phyloP scores from a whole-genome alignment of 2,113 vertebrate genomes.

The Cheirogaleus medius region DNA sequence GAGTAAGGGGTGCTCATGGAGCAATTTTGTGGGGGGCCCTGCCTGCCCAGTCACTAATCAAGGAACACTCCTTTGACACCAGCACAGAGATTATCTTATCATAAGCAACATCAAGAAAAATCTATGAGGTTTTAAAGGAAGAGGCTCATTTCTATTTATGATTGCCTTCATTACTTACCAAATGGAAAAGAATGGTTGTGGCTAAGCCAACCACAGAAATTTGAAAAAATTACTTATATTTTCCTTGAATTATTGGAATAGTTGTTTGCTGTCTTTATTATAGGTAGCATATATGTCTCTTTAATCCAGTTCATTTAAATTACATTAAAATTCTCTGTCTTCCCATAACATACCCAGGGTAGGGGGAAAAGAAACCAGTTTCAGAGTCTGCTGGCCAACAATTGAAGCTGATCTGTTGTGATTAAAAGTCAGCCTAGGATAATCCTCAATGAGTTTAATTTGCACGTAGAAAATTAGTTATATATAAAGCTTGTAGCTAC shows the following conservation, averaged over 20 bases:
- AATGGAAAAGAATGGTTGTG: background rate
- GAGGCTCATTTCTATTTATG: background rate
- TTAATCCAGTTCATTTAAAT: slow-evolving; percentile 12
- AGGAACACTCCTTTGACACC: background rate
- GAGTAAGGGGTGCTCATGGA: background rate
- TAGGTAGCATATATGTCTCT: background rate
- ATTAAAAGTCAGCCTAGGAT: slow-evolving; percentile 30
- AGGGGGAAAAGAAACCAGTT: background rate
- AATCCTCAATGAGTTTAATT: slow-evolving; percentile 30
- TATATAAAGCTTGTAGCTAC: background rate
- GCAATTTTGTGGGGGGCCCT: background rate
- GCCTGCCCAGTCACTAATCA: background rate
- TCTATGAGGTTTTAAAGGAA: background rate
- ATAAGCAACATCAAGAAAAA: background rate
- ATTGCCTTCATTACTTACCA: background rate
- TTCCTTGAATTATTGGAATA: background rate
- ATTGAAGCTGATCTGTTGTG: background rate
- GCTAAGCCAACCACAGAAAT: background rate
- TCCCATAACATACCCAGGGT: background rate
- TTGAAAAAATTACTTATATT: background rate
- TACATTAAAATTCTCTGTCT: slow-evolving; percentile 1
- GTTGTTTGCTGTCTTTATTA: background rate
- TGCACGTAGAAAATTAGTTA: slow-evolving; percentile 19
- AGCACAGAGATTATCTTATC: background rate
- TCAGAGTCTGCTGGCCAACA: background rate